Base-by-base conservation (phyloP, 2,888 invertebrate genomes). In the Meloe dianella region DNA sequence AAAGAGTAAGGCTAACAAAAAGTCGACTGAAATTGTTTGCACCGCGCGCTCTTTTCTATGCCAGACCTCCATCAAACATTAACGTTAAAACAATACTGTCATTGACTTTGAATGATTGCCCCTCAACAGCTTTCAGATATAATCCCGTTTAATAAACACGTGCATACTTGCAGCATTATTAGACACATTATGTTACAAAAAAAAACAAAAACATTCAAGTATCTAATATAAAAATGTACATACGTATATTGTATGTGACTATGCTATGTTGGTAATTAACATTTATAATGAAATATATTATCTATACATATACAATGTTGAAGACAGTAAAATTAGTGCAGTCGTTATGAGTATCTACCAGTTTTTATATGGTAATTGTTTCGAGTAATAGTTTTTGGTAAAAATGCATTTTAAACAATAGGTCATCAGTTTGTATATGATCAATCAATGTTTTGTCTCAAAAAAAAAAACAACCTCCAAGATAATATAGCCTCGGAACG, bases 1-100 rank as follows among this genome's bases (percentile, higher is more conserved):
- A n/a, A 80, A 79, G 80, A 77, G 78, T 73, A 78, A 76, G 77
- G 77, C 77, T 77, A 81, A 80, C 80, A 80, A 81, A 81, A 81
- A 81, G 80, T 80, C 75, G 77, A 80, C 80, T 80, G 80, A 80
- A 81, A 80, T 81, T 80, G 75, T 77, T 79, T 75, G 77, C 74
- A 75, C 78, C 61, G n/a, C 17, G 7, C 73, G 78, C 64, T 63
- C 66, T 68, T 68, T 68, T 65, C 66, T 66, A 64, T 65, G 60
- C 29, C 58, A 68, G 61, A 68, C 68, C 68, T 68, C 61, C 68
- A 68, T 68, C 68, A 68, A 68, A 68, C 30, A 67, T 70, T 65
- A 66, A 65, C 62, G 66, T 63, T 68, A 65, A 72, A 71, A 71
- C 72, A 68, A 72, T 73, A 73, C 69, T 72, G 72, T 73, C 72